Evolutionary conservation across 2,113 vertebrate species (phyloP).

Genomic region (Phyllopteryx taeniolatus): DNA sequence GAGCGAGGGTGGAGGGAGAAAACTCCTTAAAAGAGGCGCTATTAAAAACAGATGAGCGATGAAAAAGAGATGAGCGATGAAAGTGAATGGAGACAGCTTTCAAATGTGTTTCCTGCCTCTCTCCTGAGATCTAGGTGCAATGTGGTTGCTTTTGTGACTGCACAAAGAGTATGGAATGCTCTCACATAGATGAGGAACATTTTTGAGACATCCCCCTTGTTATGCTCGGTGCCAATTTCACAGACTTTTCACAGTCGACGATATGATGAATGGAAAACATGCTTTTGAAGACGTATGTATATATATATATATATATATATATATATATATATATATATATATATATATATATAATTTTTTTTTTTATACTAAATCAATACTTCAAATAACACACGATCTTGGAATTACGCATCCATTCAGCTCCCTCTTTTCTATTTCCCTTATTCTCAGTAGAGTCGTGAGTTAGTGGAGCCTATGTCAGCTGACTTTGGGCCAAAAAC

Average conservation of each 20-base stretch:
- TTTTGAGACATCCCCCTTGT: constrained; percentile 51
- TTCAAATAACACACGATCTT: constrained; percentile 2
- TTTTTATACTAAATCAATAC: constrained; percentile 32
- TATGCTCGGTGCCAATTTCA: constrained; percentile 26
- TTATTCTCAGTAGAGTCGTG: neutral
- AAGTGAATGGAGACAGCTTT: constrained; percentile 61
- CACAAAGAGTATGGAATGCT: constrained; percentile 33
- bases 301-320: too few relatives aligned
- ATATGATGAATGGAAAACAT: constrained; percentile 42
- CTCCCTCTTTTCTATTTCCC: neutral
- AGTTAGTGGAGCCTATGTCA: neutral
- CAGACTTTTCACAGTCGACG: constrained; percentile 28
- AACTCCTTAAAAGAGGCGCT: constrained; percentile 43
- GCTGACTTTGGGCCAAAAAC: neutral
- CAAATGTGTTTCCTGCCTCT: constrained; percentile 58
- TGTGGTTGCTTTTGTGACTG: constrained; percentile 16
- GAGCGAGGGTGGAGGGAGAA: constrained; percentile 43
- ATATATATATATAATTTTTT: neutral
- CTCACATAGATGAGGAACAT: constrained; percentile 48
- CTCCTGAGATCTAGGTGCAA: constrained; percentile 52
- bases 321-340: neutral
- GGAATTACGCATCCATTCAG: neutral
- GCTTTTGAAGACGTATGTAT: neutral
- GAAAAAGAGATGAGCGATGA: constrained; percentile 66
- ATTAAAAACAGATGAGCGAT: constrained; percentile 69